Conservation (phyloP, 2,113 vertebrate genomes). For the Sander vitreus region DNA sequence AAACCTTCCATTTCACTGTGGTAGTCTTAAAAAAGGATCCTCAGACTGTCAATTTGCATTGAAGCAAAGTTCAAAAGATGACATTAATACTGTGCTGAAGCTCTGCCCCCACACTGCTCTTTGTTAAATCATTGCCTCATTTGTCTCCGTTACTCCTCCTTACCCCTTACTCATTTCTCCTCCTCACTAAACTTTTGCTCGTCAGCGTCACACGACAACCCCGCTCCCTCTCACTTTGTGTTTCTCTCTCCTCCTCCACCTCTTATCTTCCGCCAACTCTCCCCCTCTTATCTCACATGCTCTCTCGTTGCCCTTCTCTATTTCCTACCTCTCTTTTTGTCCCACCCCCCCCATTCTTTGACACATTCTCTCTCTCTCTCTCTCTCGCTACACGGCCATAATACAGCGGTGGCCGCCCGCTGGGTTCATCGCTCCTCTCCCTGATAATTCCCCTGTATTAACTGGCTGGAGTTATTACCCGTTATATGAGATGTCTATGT, state of each 20-base stretch:
- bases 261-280: slow-evolving; percentile 48
- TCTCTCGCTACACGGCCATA: slow-evolving; percentile 58
- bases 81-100: slow-evolving; percentile 30
- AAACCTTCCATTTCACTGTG: slow-evolving; percentile 35
- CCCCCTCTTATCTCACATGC: slow-evolving; percentile 51
- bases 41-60: slow-evolving; percentile 23
- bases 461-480: slow-evolving; percentile 92
- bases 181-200: slow-evolving; percentile 31
- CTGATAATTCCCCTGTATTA: slow-evolving; percentile 86
- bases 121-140: slow-evolving; percentile 43
- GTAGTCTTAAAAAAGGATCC: slow-evolving; percentile 6
- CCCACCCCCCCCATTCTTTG: slow-evolving; percentile 41
- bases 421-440: slow-evolving; percentile 82
- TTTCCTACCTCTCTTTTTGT: slow-evolving; percentile 44
- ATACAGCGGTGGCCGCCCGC: slow-evolving; percentile 71
- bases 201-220: slow-evolving; percentile 30
- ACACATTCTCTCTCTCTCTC: slow-evolving; percentile 14
- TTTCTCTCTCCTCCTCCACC: slow-evolving; percentile 30
- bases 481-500: slow-evolving; percentile 91
- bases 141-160: slow-evolving; percentile 43
- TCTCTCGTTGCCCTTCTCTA: slow-evolving; percentile 40
- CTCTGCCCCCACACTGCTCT: slow-evolving; percentile 24
- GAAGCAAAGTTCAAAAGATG: slow-evolving; percentile 23
- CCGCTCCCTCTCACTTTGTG: slow-evolving; percentile 18
- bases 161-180: slow-evolving; percentile 15